Percentiles rank a stretch among this genome's conserved stretches.
Conservation (phyloP, 2,113 vertebrate genomes). For the Platichthys stellatus region DNA sequence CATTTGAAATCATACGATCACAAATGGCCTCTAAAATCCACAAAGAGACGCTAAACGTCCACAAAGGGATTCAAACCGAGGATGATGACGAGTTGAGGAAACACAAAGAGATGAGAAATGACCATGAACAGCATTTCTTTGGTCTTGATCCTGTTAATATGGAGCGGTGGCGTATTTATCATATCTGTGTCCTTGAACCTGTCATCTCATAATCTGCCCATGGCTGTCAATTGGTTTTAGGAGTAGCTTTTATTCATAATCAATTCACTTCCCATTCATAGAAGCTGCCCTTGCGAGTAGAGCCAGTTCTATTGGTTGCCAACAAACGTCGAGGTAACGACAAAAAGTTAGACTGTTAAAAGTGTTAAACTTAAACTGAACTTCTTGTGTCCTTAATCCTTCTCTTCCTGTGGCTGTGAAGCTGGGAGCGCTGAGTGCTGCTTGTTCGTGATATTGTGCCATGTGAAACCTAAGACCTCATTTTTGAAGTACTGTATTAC, state of each 20-base stretch:
- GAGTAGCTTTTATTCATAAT: not conserved
- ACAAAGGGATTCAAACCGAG: too few species aligned
- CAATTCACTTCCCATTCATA: too few species aligned
- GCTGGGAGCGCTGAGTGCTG: constrained; percentile 35
- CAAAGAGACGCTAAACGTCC: too few species aligned
- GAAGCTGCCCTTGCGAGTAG: too few species aligned
- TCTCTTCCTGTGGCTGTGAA: constrained; percentile 4
- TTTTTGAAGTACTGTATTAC: constrained; percentile 68
- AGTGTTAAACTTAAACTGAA: too few species aligned
- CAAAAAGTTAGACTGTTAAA: too few species aligned
- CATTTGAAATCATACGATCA: too few species aligned
- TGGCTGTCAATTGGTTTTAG: not conserved
- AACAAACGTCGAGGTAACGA: too few species aligned
- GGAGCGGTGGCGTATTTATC: not conserved
- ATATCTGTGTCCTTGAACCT: not conserved
- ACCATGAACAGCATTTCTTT: not conserved
- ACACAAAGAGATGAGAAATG: not conserved
- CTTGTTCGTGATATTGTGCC: constrained; percentile 63
- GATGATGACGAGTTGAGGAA: too few species aligned
- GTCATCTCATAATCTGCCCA: not conserved
- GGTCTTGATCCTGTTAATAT: not conserved
- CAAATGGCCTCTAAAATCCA: too few species aligned
- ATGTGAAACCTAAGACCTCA: constrained; percentile 76
- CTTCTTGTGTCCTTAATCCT: too few species aligned
- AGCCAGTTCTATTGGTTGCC: too few species aligned